Evolutionary conservation across 1,140 invertebrate species (phyloP).

Genomic region (Eumaeus atala): DNA sequence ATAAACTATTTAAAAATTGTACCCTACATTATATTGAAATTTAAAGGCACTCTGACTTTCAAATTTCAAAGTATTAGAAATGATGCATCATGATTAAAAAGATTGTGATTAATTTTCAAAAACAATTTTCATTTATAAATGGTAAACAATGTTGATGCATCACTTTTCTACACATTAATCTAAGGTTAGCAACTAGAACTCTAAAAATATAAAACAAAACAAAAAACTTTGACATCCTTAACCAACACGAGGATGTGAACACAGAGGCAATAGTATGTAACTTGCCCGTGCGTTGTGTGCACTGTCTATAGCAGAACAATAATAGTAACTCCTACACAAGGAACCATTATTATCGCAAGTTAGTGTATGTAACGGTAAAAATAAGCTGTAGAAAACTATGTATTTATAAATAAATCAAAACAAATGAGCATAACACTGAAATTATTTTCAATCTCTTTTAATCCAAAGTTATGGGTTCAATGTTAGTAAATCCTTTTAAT

Average conservation of each 20-base stretch:
- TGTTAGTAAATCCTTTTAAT: no score
- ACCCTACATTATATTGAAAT: background rate
- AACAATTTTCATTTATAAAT: no score
- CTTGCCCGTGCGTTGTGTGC: background rate
- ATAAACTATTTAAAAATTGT: constrained; percentile 7
- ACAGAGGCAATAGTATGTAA: background rate
- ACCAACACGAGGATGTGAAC: constrained; percentile 8
- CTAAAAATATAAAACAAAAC: constrained; percentile 32
- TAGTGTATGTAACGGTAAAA: constrained; percentile 11
- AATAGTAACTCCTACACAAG: background rate
- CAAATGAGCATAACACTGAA: constrained; percentile 11
- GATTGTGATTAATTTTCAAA: no score
- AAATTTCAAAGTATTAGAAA: constrained; percentile 2
- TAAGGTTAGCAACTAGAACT: constrained; percentile 35
- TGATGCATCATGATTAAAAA: background rate
- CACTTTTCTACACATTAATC: constrained; percentile 17
- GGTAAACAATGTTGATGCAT: background rate
- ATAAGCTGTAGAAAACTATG: constrained; percentile 23
- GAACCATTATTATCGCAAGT: background rate
- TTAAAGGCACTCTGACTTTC: constrained; percentile 3
- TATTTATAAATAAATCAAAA: constrained; percentile 14
- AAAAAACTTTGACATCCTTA: constrained; percentile 8
- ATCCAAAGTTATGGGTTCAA: constrained; percentile 14
- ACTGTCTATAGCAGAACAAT: background rate
- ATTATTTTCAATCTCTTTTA: constrained; percentile 6